Conservation (phyloP, 2,113 vertebrate genomes). For the Channa argus region DNA sequence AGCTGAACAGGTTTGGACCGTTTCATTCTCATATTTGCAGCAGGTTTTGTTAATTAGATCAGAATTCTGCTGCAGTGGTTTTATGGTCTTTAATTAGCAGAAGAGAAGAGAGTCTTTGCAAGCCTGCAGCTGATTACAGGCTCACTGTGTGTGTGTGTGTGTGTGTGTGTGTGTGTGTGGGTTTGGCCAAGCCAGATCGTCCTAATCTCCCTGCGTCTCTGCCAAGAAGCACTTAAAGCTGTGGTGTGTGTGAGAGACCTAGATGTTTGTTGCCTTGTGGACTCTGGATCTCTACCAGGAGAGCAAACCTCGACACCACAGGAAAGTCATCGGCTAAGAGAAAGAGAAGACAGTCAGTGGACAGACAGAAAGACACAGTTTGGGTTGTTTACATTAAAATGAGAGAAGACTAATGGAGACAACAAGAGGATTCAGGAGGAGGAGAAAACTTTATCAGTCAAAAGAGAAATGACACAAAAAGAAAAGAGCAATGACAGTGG, state of each 20-base stretch:
- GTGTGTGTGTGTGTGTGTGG: constrained; percentile 18
- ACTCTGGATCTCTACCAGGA: constrained; percentile 35
- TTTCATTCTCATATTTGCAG: constrained; percentile 3
- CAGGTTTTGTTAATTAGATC: constrained; percentile 48
- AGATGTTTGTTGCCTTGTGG: constrained; percentile 41
- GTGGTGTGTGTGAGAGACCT: constrained; percentile 47
- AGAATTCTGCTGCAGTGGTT: constrained; percentile 16
- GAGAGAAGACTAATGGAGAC: not conserved
- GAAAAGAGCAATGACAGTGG: too few relatives aligned
- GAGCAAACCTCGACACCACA: constrained; percentile 34
- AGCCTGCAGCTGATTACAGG: constrained; percentile 61
- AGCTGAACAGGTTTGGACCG: not conserved
- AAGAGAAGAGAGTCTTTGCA: constrained; percentile 23
- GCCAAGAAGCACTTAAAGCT: constrained; percentile 64
- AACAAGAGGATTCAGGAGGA: too few relatives aligned
- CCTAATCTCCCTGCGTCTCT: constrained; percentile 43
- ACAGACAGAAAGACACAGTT: not conserved
- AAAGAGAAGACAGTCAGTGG: not conserved
- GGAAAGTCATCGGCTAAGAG: constrained; percentile 9
- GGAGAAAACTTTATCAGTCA: too few relatives aligned
- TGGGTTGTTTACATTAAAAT: too few relatives aligned
- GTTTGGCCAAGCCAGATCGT: constrained; percentile 27
- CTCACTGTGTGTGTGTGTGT: constrained; percentile 30
- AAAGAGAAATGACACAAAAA: too few relatives aligned
- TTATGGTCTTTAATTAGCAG: constrained; percentile 61